A percentile compares a stretch with the other conserved stretches of the same genome.
Conservation (phyloP, 2,888 invertebrate genomes). For the Chrysina gloriosa region DNA sequence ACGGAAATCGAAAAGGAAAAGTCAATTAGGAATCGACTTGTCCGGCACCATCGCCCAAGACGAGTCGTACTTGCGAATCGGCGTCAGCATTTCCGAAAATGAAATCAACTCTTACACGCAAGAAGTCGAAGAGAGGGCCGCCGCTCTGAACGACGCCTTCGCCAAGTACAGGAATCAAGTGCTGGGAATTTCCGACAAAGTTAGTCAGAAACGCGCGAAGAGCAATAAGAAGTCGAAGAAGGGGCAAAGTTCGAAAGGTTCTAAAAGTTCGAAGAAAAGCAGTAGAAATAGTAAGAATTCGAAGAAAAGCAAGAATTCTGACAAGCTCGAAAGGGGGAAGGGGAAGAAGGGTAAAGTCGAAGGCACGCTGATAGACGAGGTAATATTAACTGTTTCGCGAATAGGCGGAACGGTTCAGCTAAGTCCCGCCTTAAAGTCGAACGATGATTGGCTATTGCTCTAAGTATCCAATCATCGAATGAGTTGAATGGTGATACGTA, state of each 20-base stretch:
- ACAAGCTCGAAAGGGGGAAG: background rate
- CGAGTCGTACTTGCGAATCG: background rate
- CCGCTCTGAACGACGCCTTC: constrained; percentile 34
- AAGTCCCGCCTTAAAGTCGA: no score
- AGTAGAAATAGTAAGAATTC: constrained; percentile 24
- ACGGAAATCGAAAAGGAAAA: background rate
- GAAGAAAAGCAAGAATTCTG: background rate
- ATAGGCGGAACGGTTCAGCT: no score
- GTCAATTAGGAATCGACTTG: background rate
- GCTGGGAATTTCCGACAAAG: constrained; percentile 35
- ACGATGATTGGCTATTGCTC: no score
- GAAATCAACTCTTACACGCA: background rate
- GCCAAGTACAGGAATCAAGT: constrained; percentile 44
- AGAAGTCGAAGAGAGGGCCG: background rate
- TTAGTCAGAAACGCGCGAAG: constrained; percentile 1
- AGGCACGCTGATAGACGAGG: constrained; percentile 20
- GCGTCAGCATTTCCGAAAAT: background rate
- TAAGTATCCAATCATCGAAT: no score
- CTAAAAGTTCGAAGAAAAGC: constrained; percentile 41
- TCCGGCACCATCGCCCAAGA: background rate
- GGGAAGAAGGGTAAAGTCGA: background rate
- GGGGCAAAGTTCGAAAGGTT: constrained; percentile 31
- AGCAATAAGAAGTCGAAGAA: constrained; percentile 33
- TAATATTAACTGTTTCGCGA: background rate
- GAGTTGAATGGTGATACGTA: no score